Conservation (phyloP, 1,140 invertebrate genomes). For the Doryteuthis pealeii region DNA sequence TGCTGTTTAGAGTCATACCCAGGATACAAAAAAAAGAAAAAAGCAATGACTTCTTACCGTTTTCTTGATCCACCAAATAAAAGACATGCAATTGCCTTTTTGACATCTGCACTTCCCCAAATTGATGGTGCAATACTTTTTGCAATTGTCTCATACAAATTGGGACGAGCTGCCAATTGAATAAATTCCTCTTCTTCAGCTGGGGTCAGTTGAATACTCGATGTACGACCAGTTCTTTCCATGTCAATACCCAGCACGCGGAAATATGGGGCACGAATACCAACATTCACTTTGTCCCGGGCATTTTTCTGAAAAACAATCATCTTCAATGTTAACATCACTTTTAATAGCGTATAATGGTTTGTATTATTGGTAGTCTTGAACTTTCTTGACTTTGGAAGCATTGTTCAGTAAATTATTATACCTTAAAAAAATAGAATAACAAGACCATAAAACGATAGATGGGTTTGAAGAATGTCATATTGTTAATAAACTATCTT, state of each 20-base stretch:
- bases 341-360: no score
- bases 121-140: constrained; percentile 96
- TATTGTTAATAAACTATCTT: no score
- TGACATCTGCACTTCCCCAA: constrained; percentile 91
- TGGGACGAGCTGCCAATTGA: constrained; percentile 77
- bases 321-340: not conserved
- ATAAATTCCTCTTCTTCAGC: constrained; percentile 93
- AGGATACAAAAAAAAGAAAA: no score
- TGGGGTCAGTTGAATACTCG: constrained; percentile 37
- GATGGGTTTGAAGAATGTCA: no score
- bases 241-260: constrained; percentile 91
- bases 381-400: no score
- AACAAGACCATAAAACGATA: no score
- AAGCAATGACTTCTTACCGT: no score
- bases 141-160: constrained; percentile 88
- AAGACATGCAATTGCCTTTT: constrained; percentile 94
- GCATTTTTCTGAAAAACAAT: constrained; percentile 63
- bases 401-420: no score
- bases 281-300: constrained; percentile 85
- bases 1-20: no score
- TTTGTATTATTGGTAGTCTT: no score
- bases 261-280: constrained; percentile 91
- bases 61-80: constrained; percentile 85
- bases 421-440: no score
- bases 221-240: constrained; percentile 73